Conservation (phyloP, 2,113 vertebrate species). For the Mirza zaza region DNA sequence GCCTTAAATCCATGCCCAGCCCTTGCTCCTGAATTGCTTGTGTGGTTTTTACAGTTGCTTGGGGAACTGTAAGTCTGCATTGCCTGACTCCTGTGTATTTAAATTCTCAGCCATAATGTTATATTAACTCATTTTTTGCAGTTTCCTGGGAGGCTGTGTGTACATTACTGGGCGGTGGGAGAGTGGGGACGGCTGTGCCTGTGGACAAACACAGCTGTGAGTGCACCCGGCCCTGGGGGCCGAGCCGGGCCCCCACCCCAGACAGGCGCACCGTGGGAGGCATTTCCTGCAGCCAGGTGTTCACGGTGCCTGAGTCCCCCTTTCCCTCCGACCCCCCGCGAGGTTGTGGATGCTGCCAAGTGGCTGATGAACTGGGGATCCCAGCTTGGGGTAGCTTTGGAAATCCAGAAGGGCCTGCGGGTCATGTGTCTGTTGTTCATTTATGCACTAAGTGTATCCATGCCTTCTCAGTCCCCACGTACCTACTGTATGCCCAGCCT, state of each 20-base stretch:
- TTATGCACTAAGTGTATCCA: rapidly evolving
- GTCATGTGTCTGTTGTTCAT: rapidly evolving
- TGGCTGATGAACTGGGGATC: not conserved
- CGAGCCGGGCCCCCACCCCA: rapidly evolving
- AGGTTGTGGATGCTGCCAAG: rapidly evolving
- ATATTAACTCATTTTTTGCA: constrained; percentile 78
- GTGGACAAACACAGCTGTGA: constrained; percentile 54
- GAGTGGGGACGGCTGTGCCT: not conserved
- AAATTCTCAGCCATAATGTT: constrained; percentile 75
- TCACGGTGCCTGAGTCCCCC: not conserved
- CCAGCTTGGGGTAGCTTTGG: not conserved
- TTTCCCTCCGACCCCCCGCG: too few relatives aligned
- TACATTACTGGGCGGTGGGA: constrained; percentile 47
- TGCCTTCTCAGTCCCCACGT: too few relatives aligned
- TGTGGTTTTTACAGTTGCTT: constrained; percentile 73
- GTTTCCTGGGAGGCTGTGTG: constrained; percentile 70
- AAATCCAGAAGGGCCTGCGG: not conserved
- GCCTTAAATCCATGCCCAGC: constrained; percentile 51
- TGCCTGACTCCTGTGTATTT: constrained; percentile 76
- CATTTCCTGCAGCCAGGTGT: not conserved
- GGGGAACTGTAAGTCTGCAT: constrained; percentile 78
- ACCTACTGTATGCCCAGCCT: not conserved
- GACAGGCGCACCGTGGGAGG: not conserved
- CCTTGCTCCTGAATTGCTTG: constrained; percentile 63
- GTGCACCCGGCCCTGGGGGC: not conserved